These are phyloP conservation scores for Pteropus alecto DNA, from an alignment of 2,113 vertebrate genomes.

Conservation along the genomic window DNA sequence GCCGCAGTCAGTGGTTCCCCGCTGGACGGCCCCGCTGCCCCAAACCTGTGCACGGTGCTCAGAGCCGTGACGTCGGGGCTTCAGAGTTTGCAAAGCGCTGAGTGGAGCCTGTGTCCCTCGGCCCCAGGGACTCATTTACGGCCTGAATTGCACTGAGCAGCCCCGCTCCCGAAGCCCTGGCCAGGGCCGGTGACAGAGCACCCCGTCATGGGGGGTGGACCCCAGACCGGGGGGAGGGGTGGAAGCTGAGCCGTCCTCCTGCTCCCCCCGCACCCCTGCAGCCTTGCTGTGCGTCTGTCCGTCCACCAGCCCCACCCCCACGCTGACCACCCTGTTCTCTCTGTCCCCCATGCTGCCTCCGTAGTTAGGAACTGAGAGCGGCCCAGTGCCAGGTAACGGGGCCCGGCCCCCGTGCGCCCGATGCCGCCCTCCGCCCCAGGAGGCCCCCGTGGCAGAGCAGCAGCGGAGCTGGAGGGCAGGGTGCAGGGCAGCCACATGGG, in stretches of 20 bases:
- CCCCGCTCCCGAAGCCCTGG: neutral
- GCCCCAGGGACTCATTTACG: accelerated
- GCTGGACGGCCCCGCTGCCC: accelerated
- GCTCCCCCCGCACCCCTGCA: neutral
- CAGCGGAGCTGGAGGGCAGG: neutral
- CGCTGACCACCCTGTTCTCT: slow-evolving; percentile 83
- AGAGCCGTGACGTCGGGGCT: neutral
- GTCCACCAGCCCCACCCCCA: slow-evolving; percentile 17
- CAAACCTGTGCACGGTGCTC: neutral
- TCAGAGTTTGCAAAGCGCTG: neutral
- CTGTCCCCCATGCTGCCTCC: slow-evolving; percentile 83
- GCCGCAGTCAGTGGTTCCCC: neutral
- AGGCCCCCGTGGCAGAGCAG: too few species aligned
- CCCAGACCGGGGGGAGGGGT: neutral
- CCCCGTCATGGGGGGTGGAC: neutral
- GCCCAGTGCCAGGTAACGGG: slow-evolving; percentile 92
- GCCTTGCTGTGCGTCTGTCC: slow-evolving; percentile 36
- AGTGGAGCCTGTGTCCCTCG: accelerated
- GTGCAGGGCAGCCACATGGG: neutral
- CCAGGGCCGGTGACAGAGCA: neutral
- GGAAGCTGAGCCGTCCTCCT: neutral
- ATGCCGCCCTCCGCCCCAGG: neutral
- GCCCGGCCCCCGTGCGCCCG: neutral
- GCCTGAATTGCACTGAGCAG: accelerated
- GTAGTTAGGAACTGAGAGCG: slow-evolving; percentile 98